Evolutionary conservation across 2,797 vertebrate species (phyloP).

Genomic region (Cryptoblepharus egeriae): DNA sequence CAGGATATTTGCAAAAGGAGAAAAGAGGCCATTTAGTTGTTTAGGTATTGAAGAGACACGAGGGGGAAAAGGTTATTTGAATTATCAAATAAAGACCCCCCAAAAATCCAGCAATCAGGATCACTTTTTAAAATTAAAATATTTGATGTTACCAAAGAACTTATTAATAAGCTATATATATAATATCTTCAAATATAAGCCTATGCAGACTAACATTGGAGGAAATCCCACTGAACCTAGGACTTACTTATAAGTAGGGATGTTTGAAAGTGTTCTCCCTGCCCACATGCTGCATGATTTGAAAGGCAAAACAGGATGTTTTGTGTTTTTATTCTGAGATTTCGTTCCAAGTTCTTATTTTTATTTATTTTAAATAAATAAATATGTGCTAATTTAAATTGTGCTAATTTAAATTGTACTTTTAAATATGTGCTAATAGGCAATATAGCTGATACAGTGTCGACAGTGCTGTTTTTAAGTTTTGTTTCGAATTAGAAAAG

Average conservation of each 20-base stretch:
- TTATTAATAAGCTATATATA: not conserved
- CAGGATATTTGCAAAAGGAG: conserved; percentile 64
- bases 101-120: not conserved
- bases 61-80: conserved; percentile 62
- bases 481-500: too few species aligned
- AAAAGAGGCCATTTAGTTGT: conserved; percentile 57
- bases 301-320: too few species aligned
- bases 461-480: too few species aligned
- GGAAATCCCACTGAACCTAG: not conserved
- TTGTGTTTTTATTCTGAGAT: too few species aligned
- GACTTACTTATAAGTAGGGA: conserved; percentile 5
- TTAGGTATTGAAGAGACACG: conserved; percentile 59
- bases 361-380: too few species aligned
- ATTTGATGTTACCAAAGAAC: conserved; percentile 27
- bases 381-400: too few species aligned
- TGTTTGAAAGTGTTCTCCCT: too few species aligned
- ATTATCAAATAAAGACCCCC: conserved; percentile 58
- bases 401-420: too few species aligned
- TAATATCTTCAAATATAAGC: not conserved
- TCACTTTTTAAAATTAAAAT: conserved; percentile 8
- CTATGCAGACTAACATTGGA: not conserved
- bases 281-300: too few species aligned
- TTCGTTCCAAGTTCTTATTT: too few species aligned
- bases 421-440: too few species aligned
- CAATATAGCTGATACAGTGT: too few species aligned